phyloP scores from a whole-genome alignment of 1,140 invertebrate species.

The Drosophila leontia region DNA sequence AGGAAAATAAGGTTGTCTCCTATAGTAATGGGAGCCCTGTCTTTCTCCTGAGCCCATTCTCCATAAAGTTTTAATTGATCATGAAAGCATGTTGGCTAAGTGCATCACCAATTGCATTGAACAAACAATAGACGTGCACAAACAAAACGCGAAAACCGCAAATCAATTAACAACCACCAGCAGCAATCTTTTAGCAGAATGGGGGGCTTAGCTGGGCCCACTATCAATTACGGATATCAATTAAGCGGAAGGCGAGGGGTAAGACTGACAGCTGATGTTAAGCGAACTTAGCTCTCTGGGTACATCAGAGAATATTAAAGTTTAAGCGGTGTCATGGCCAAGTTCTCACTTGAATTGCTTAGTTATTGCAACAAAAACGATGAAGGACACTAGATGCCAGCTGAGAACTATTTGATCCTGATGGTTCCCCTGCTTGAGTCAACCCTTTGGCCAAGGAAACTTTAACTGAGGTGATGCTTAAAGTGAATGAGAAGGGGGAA shows the following conservation, averaged over 20 bases:
- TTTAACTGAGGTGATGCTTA: not conserved
- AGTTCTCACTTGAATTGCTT: not conserved
- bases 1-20: not conserved
- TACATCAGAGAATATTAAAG: not conserved
- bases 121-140: slow-evolving; percentile 3
- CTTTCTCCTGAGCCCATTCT: no score
- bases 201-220: slow-evolving; percentile 4
- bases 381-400: slow-evolving; percentile 6
- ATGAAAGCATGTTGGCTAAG: not conserved
- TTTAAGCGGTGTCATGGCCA: not conserved
- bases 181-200: not conserved
- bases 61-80: slow-evolving; percentile 1
- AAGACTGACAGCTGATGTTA: slow-evolving; percentile 1
- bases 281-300: not conserved
- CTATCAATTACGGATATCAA: slow-evolving; percentile 46
- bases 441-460: slow-evolving; percentile 6
- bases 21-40: no score
- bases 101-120: slow-evolving; percentile 1
- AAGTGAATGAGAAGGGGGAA: not conserved
- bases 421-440: not conserved
- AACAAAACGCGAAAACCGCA: slow-evolving; percentile 55
- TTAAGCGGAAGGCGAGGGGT: slow-evolving; percentile 8
- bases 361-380: not conserved
- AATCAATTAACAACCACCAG: slow-evolving; percentile 55
- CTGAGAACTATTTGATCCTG: not conserved